Conservation (phyloP, 2,797 vertebrate species). For the Pogonophryne albipinna region DNA sequence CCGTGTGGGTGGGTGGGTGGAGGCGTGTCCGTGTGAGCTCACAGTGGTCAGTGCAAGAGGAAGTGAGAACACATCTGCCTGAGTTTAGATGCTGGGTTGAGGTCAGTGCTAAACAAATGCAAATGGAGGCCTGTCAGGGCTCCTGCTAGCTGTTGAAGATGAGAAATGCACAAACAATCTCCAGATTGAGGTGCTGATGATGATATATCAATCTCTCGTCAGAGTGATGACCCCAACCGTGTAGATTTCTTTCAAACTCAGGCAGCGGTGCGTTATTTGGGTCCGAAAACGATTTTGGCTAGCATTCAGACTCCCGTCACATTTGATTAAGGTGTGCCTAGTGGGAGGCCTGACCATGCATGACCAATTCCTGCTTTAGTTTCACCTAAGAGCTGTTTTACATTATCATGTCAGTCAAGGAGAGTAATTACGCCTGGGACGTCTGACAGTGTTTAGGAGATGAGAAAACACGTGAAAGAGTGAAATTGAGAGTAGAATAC, state of each 20-base stretch:
- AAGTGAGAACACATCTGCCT: constrained; percentile 25
- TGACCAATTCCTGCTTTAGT: constrained; percentile 78
- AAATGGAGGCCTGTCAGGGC: constrained; percentile 44
- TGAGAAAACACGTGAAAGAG: constrained; percentile 71
- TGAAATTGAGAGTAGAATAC: constrained; percentile 44
- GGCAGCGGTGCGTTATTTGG: constrained; percentile 61
- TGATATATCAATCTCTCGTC: constrained; percentile 67
- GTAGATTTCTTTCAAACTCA: constrained; percentile 58
- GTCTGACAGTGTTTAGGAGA: constrained; percentile 68
- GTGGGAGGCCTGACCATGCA: constrained; percentile 71
- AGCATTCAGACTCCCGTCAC: constrained; percentile 70
- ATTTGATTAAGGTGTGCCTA: constrained; percentile 79
- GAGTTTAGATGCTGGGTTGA: constrained; percentile 42
- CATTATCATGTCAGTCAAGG: constrained; percentile 79
- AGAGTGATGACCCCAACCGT: constrained; percentile 53
- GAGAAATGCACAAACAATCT: constrained; percentile 58
- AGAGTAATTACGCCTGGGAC: constrained; percentile 71
- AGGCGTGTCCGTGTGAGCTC: too few relatives aligned
- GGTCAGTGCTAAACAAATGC: constrained; percentile 55
- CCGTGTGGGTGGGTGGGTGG: too few relatives aligned
- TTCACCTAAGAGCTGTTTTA: constrained; percentile 79
- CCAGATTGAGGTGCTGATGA: constrained; percentile 57
- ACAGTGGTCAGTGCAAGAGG: constrained; percentile 45
- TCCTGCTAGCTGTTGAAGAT: constrained; percentile 42
- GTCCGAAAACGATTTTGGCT: constrained; percentile 73